These are phyloP conservation scores for Sterna hirundo DNA, from an alignment of 2,113 vertebrate genomes.

Conservation along the genomic window DNA sequence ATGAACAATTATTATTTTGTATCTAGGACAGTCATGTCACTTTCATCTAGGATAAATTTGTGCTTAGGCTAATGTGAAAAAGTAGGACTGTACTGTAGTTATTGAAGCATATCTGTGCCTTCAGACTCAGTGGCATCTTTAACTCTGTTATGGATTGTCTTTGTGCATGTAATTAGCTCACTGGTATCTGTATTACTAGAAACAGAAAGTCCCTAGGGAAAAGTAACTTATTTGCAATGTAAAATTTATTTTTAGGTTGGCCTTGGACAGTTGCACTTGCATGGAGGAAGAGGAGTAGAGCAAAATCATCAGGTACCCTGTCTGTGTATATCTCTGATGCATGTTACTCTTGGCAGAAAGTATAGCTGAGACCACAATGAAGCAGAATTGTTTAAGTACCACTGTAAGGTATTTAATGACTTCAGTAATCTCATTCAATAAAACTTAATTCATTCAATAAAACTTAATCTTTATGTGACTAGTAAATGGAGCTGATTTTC, in stretches of 20 bases:
- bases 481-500: neutral
- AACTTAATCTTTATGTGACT: neutral
- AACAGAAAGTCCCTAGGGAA: neutral
- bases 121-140: neutral
- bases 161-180: neutral
- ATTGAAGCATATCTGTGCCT: neutral
- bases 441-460: neutral
- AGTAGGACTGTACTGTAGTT: neutral
- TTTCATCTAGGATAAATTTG: neutral
- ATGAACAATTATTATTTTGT: neutral
- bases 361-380: neutral
- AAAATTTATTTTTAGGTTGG: constrained; percentile 82
- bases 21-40: neutral
- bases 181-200: neutral
- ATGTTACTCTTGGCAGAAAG: neutral
- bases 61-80: neutral
- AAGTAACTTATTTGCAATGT: neutral
- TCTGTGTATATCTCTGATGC: neutral
- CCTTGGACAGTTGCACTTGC: constrained; percentile 94
- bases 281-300: constrained; percentile 95
- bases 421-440: neutral
- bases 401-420: neutral
- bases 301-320: constrained; percentile 93
- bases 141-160: neutral
- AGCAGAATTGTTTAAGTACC: neutral